A percentile compares a stretch with the other conserved stretches of the same genome.
These are phyloP conservation scores for Hypolimnas misippus DNA, from an alignment of 2,888 invertebrate species.

Conservation along the genomic window DNA sequence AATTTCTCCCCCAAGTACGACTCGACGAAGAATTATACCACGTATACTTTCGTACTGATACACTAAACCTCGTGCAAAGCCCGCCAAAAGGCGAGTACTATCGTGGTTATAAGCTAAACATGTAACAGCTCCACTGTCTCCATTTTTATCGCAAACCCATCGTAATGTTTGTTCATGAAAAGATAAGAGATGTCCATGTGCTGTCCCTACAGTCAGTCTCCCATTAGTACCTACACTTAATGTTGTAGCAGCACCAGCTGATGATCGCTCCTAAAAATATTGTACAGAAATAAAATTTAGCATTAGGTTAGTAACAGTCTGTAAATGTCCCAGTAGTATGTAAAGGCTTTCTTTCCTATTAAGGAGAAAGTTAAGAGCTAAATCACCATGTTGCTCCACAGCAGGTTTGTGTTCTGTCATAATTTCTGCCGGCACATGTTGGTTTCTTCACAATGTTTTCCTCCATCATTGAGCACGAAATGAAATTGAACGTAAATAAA, in stretches of 20 bases:
- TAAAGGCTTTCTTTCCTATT: too few species aligned
- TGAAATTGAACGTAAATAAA: too few species aligned
- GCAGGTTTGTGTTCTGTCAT: too few species aligned
- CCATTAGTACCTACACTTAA: slow-evolving; percentile 88
- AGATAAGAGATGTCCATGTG: slow-evolving; percentile 94
- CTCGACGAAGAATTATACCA: slow-evolving; percentile 78
- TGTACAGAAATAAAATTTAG: neutral
- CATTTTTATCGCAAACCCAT: slow-evolving; percentile 91
- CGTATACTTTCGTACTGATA: slow-evolving; percentile 94
- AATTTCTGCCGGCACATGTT: too few species aligned
- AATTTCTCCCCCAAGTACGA: slow-evolving; percentile 76
- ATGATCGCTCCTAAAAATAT: slow-evolving; percentile 89
- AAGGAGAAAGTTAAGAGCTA: too few species aligned
- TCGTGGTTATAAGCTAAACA: slow-evolving; percentile 94
- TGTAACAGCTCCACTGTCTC: slow-evolving; percentile 90
- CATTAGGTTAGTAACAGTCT: too few species aligned
- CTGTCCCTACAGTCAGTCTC: slow-evolving; percentile 95
- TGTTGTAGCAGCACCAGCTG: slow-evolving; percentile 94
- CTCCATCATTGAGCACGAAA: too few species aligned
- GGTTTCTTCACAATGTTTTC: too few species aligned
- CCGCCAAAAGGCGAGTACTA: slow-evolving; percentile 91
- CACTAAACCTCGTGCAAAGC: slow-evolving; percentile 91
- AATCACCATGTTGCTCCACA: too few species aligned
- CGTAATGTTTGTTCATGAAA: slow-evolving; percentile 91
- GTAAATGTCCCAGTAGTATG: too few species aligned